phyloP scores from a whole-genome alignment of 1,140 invertebrate species.

The Solenopsis fugax region DNA sequence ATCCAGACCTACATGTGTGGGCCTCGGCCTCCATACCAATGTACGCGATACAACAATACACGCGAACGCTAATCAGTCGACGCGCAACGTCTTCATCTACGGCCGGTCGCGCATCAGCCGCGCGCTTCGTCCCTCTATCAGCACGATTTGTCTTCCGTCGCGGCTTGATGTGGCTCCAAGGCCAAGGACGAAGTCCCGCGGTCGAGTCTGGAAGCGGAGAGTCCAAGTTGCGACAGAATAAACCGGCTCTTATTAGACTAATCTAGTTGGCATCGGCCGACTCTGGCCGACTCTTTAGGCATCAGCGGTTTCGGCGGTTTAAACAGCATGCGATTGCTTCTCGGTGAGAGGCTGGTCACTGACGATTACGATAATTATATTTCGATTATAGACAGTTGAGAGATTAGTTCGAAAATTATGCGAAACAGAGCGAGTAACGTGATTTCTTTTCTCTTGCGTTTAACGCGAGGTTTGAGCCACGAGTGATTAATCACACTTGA shows the following conservation, averaged over 20 bases:
- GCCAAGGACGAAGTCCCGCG: slow-evolving; percentile 53
- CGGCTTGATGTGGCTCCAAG: slow-evolving; percentile 64
- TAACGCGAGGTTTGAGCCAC: slow-evolving; percentile 19
- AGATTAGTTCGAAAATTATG: neutral
- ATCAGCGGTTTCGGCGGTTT: neutral
- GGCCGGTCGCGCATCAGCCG: slow-evolving; percentile 62
- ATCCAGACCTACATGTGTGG: slow-evolving; percentile 32
- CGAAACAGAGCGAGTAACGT: neutral
- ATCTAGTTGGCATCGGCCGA: neutral
- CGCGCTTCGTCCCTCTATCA: slow-evolving; percentile 74
- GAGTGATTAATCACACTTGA: slow-evolving; percentile 41
- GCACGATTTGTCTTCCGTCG: slow-evolving; percentile 78
- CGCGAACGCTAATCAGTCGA: slow-evolving; percentile 80
- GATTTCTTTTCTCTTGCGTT: slow-evolving; percentile 12
- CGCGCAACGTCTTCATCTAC: slow-evolving; percentile 82
- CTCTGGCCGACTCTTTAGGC: neutral
- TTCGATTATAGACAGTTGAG: neutral
- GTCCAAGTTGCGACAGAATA: slow-evolving; percentile 23
- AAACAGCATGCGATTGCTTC: neutral
- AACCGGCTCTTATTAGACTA: slow-evolving; percentile 26
- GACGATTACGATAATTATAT: slow-evolving; percentile 6
- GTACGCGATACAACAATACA: slow-evolving; percentile 61
- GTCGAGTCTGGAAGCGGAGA: slow-evolving; percentile 12
- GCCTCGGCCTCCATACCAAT: neutral
- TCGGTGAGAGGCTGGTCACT: too few species aligned